phyloP scores from a whole-genome alignment of 2,888 invertebrate genomes.

The Andrena hattorfiana region DNA sequence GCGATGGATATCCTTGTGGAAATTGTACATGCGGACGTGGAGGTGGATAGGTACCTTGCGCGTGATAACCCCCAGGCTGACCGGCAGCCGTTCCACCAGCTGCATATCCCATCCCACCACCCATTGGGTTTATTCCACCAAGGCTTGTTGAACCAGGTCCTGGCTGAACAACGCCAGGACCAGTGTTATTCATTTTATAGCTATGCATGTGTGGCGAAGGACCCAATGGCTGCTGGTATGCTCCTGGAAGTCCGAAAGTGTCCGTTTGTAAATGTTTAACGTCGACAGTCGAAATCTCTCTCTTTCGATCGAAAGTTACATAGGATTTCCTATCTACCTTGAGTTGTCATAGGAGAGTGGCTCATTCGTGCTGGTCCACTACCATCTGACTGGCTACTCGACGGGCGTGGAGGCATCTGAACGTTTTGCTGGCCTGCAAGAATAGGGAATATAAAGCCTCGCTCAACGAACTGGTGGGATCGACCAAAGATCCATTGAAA shows the following conservation, averaged over 20 bases:
- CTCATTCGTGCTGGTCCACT: constrained; percentile 89
- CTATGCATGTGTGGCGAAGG: constrained; percentile 88
- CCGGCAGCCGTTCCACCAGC: constrained; percentile 84
- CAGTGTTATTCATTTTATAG: constrained; percentile 87
- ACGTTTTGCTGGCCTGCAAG: constrained; percentile 94
- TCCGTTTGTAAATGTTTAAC: background rate
- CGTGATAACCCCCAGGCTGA: constrained; percentile 85
- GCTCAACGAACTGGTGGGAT: background rate
- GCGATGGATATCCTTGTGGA: constrained; percentile 82
- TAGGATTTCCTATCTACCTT: constrained; percentile 81
- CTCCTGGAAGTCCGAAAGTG: constrained; percentile 82
- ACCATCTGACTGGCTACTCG: constrained; percentile 89
- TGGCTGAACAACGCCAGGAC: constrained; percentile 86
- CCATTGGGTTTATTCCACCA: constrained; percentile 81
- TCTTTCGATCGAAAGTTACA: background rate
- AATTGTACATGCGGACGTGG: constrained; percentile 85
- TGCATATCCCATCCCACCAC: constrained; percentile 81
- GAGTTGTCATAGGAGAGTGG: constrained; percentile 90
- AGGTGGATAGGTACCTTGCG: constrained; percentile 84
- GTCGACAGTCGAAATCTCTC: too few species aligned
- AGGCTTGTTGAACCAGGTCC: constrained; percentile 84
- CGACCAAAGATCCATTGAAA: background rate
- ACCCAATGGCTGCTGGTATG: constrained; percentile 87
- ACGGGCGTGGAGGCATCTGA: constrained; percentile 98
- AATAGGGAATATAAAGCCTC: background rate